A percentile compares a stretch with the other conserved stretches of the same genome.
Evolutionary conservation across 2,113 vertebrate species (phyloP).

Genomic region (Oplegnathus fasciatus): DNA sequence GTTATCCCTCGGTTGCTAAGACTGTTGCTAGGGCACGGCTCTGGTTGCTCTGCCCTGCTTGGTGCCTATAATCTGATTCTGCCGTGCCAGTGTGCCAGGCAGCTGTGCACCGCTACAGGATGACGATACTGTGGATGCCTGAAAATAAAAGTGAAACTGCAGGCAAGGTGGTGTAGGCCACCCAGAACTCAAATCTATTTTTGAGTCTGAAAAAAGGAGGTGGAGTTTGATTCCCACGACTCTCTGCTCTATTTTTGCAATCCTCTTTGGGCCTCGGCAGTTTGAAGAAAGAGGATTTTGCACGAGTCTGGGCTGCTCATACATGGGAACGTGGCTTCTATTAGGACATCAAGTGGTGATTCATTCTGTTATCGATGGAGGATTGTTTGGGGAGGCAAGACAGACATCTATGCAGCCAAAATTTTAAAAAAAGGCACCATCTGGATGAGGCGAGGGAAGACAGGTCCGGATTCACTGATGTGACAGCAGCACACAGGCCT

Average conservation of each 20-base stretch:
- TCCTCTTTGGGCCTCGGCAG: slow-evolving; percentile 24
- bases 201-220: slow-evolving; percentile 35
- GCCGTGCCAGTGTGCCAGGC: slow-evolving; percentile 37
- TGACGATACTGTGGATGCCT: slow-evolving; percentile 2
- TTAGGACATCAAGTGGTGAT: slow-evolving; percentile 2
- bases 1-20: slow-evolving; percentile 72
- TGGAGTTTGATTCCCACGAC: slow-evolving; percentile 54
- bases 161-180: slow-evolving; percentile 17
- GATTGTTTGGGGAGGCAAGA: background rate
- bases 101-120: slow-evolving; percentile 18
- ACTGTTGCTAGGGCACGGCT: slow-evolving; percentile 79
- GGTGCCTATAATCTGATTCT: slow-evolving; percentile 53
- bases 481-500: slow-evolving; percentile 34
- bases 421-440: slow-evolving; percentile 20
- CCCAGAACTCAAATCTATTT: slow-evolving; percentile 52
- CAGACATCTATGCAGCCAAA: background rate
- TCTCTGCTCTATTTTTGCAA: slow-evolving; percentile 62
- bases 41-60: slow-evolving; percentile 35
- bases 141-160: slow-evolving; percentile 33
- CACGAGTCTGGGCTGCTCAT: slow-evolving; percentile 4
- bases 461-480: slow-evolving; percentile 45
- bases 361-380: background rate
- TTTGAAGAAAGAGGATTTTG: slow-evolving; percentile 41
- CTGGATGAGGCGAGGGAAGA: slow-evolving; percentile 14
- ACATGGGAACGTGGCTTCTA: background rate